Percentiles rank a stretch among this genome's conserved stretches.
Conservation (phyloP, 2,888 invertebrate genomes). For the Acheta domesticus region DNA sequence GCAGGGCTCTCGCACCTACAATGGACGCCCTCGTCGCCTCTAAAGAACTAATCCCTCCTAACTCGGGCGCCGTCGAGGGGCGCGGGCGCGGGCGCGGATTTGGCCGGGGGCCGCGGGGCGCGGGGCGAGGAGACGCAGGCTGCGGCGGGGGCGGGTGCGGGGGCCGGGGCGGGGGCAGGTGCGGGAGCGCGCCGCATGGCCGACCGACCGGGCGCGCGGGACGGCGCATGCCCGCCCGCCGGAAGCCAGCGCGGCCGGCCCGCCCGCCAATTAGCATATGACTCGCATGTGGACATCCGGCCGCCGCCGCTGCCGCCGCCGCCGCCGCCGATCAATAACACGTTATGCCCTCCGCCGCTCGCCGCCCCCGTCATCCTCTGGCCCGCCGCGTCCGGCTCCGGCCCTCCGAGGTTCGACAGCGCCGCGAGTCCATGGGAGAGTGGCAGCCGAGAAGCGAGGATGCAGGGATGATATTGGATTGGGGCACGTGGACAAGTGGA, state of each 20-base stretch:
- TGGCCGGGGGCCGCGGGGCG: not conserved
- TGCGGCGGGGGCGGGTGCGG: not conserved
- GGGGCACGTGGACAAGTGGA: no score
- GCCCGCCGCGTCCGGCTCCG: not conserved
- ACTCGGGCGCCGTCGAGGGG: not conserved
- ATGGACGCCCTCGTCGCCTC: no score
- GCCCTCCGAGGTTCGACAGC: no score
- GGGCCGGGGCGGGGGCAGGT: not conserved
- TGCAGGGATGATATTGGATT: no score
- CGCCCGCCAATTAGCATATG: conserved; percentile 4
- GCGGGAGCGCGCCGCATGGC: no score
- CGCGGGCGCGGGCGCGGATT: not conserved
- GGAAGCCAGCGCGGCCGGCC: not conserved
- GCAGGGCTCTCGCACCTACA: no score
- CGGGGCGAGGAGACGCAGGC: not conserved
- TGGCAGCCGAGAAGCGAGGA: no score
- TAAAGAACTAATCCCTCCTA: no score
- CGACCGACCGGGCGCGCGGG: no score
- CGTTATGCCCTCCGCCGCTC: not conserved
- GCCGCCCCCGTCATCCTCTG: not conserved
- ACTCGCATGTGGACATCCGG: conserved; percentile 18
- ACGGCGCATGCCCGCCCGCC: no score
- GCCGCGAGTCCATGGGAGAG: no score
- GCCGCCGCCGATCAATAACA: not conserved
- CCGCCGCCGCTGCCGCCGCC: not conserved